Percentiles rank a stretch among this genome's conserved stretches.
phyloP scores from a whole-genome alignment of 2,888 invertebrate species.

The Fragum whitleyi region DNA sequence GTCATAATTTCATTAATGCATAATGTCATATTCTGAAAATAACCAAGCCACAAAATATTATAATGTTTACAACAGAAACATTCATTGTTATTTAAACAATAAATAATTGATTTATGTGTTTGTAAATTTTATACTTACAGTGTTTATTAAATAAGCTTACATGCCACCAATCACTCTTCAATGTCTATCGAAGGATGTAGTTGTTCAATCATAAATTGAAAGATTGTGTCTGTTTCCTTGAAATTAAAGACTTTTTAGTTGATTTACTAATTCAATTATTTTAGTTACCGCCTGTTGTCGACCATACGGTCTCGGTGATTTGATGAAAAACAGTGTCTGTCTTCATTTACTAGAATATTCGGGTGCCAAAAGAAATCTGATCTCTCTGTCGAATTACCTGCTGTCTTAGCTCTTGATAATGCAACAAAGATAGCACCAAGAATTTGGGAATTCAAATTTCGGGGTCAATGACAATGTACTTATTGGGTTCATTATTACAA shows the following conservation, averaged over 20 bases:
- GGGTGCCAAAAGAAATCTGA: slow-evolving; percentile 66
- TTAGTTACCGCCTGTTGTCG: slow-evolving; percentile 34
- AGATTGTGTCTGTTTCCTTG: too few relatives aligned
- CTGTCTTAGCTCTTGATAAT: slow-evolving; percentile 55
- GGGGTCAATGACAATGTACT: slow-evolving; percentile 49
- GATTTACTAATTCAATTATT: background rate
- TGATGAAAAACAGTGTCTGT: slow-evolving; percentile 48
- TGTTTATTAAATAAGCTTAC: background rate
- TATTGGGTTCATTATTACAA: slow-evolving; percentile 37
- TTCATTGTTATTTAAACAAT: too few relatives aligned
- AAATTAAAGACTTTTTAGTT: background rate
- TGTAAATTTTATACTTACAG: too few relatives aligned
- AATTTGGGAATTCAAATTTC: slow-evolving; percentile 59
- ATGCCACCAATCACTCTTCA: background rate
- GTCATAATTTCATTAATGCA: too few relatives aligned
- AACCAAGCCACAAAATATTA: too few relatives aligned
- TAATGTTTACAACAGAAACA: too few relatives aligned
- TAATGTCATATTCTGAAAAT: too few relatives aligned
- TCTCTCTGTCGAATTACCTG: slow-evolving; percentile 31
- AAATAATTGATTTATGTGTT: too few relatives aligned
- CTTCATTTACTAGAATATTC: slow-evolving; percentile 49
- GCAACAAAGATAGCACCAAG: slow-evolving; percentile 64
- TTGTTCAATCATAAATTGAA: background rate
- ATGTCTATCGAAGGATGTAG: too few relatives aligned
- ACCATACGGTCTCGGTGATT: slow-evolving; percentile 36